These are phyloP conservation scores for Taxidea taxus DNA, from an alignment of 2,113 vertebrate genomes.

Conservation along the genomic window DNA sequence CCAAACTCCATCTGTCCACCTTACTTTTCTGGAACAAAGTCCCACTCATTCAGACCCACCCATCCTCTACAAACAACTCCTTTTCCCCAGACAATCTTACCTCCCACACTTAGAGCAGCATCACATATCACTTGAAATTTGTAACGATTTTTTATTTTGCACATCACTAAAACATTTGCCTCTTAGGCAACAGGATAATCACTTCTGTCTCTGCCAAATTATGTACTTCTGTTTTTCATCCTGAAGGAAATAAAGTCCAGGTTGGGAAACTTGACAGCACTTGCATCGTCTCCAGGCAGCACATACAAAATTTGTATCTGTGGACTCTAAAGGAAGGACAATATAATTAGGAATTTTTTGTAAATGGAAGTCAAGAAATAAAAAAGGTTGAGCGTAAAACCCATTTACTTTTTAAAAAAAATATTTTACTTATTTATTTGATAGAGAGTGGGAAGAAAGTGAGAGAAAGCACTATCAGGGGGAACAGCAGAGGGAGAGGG, in stretches of 20 bases:
- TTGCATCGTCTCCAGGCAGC: background rate
- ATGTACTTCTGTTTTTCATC: background rate
- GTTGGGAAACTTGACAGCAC: background rate
- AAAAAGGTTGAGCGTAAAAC: background rate
- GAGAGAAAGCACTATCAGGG: background rate
- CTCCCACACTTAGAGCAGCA: conserved; percentile 43
- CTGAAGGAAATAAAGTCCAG: conserved; percentile 34
- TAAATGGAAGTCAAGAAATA: conserved; percentile 1
- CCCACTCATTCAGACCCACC: background rate
- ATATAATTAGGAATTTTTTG: background rate
- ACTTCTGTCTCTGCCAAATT: conserved; percentile 48
- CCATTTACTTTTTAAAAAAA: background rate
- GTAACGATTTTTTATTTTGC: conserved; percentile 40
- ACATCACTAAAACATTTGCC: conserved; percentile 33
- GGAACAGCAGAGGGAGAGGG: background rate
- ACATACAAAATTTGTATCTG: background rate
- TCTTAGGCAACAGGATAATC: conserved; percentile 24
- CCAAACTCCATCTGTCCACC: conserved; percentile 20
- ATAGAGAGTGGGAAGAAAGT: background rate
- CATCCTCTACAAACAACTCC: background rate
- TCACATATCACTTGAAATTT: conserved; percentile 38
- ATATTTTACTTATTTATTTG: background rate
- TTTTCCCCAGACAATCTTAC: background rate
- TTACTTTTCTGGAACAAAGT: conserved; percentile 25
- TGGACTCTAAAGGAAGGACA: background rate